Evolutionary conservation across 2,113 vertebrate genomes (phyloP).

Genomic region (Leucosticte australis): DNA sequence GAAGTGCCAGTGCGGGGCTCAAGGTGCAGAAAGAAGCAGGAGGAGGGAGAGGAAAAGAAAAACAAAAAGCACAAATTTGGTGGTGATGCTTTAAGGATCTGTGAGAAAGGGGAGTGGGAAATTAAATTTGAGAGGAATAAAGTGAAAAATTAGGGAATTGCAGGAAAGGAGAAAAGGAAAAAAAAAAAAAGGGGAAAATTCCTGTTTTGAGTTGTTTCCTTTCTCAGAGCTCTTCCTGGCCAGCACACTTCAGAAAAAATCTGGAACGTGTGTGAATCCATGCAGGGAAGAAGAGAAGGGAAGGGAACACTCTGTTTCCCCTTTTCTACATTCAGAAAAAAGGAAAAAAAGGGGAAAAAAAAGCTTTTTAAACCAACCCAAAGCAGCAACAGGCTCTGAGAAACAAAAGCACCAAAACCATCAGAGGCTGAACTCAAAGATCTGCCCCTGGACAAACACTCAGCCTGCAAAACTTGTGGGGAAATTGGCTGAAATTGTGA

Average conservation of each 20-base stretch:
- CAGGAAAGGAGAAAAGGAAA: neutral
- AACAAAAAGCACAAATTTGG: neutral
- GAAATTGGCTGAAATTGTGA: neutral
- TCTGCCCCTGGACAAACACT: neutral
- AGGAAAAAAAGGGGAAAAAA: accelerated
- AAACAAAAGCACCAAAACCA: slow-evolving; percentile 21
- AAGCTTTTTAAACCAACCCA: neutral
- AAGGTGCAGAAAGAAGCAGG: neutral
- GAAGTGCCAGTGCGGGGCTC: slow-evolving; percentile 31
- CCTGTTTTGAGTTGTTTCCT: neutral
- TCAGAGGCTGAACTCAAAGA: neutral
- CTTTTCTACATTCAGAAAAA: neutral
- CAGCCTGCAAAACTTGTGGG: neutral
- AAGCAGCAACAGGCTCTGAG: neutral
- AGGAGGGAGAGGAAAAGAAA: neutral
- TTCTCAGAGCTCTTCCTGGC: neutral
- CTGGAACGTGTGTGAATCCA: neutral
- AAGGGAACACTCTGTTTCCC: slow-evolving; percentile 18
- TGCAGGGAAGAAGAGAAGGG: neutral
- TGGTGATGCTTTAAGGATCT: neutral
- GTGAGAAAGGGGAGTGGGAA: neutral
- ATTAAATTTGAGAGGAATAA: neutral
- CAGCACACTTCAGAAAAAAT: neutral
- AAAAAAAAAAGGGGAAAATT: neutral
- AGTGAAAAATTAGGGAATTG: neutral